Conservation (phyloP, 2,888 invertebrate species). For the Platycnemis pennipes region DNA sequence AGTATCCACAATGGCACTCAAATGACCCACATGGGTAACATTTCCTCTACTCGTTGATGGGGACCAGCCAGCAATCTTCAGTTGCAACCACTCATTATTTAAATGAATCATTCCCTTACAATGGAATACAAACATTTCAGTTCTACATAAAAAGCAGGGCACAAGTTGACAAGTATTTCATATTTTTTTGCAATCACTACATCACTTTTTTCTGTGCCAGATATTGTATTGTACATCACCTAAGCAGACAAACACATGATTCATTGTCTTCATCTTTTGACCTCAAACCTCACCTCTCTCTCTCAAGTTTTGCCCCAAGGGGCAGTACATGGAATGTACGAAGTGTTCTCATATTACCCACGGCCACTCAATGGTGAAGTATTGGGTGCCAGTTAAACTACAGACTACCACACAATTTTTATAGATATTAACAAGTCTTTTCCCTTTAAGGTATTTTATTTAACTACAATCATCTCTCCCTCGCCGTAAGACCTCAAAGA, state of each 20-base stretch:
- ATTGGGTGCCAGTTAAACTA: conserved; percentile 67
- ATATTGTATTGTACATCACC: conserved; percentile 57
- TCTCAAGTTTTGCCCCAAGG: conserved; percentile 58
- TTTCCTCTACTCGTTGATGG: background rate
- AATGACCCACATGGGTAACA: background rate
- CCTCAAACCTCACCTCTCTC: background rate
- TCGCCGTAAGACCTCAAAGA: conserved; percentile 47
- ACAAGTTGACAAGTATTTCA: conserved; percentile 62
- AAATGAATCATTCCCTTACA: conserved; percentile 54
- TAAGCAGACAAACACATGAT: conserved; percentile 50
- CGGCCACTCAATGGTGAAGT: conserved; percentile 59
- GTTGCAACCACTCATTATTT: conserved; percentile 39
- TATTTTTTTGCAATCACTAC: conserved; percentile 59
- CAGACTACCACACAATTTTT: conserved; percentile 61
- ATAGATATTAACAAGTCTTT: conserved; percentile 67
- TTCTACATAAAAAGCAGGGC: conserved; percentile 66
- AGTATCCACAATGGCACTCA: conserved; percentile 27
- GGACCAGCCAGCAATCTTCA: conserved; percentile 60
- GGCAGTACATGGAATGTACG: conserved; percentile 72
- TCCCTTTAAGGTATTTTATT: conserved; percentile 63
- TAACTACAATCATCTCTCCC: conserved; percentile 55
- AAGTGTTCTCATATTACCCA: conserved; percentile 69
- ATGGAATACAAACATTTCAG: conserved; percentile 61
- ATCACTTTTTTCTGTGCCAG: conserved; percentile 57
- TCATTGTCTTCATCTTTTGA: conserved; percentile 39